Evolutionary conservation across 2,888 invertebrate species (phyloP), one percentile per base, ranked within the genome.

Genomic region (Osmoderma eremita): DNA sequence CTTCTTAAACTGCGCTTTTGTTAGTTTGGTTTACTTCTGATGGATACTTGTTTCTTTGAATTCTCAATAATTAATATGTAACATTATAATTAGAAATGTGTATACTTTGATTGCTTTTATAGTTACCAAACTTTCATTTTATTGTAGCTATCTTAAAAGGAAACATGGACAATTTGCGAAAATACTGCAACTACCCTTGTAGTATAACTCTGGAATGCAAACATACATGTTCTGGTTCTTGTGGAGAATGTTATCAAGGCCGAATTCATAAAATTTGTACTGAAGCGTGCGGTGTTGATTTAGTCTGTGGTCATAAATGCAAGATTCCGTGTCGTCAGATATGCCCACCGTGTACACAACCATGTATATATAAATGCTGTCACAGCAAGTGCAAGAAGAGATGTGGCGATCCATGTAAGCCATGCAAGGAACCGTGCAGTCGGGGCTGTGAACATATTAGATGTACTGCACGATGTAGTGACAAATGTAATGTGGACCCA

Each of bases 281-380:
- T 36, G 82, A 85, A 72, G 78, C 80, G 15, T 91, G 91, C 78
- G 82, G 83, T 3, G 84, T 83, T 56, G 72, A 76, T 10, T 83
- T 89, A 67, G 84, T 90, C 51, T 90, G 91, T 77, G 88, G 88
- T 30, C 90, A 90, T 76, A 79, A 83, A 85, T 88, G 88, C 73
- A 76, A 78, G 24, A 84, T 84, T 62, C 85, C 86, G 0, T 88
- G 88, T 74, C 83, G 85, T 56, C 81, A 84, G 72, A 78, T 83
- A 49, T 88, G 88, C 70, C 65, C 50, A 12, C 68, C 68, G 1
- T 68, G 68, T 42, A n/a, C 36, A n/a, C 17, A 53, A 13, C 30
- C 39, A 4, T 68, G 68, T 48, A 61, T 53, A 15, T 63, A 63
- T 20, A 70, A 76, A 49, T 89, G 88, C 73, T 67, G 68, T 17